Evolutionary conservation across 2,113 vertebrate species (phyloP).

Genomic region (Formicarius rufipectus): DNA sequence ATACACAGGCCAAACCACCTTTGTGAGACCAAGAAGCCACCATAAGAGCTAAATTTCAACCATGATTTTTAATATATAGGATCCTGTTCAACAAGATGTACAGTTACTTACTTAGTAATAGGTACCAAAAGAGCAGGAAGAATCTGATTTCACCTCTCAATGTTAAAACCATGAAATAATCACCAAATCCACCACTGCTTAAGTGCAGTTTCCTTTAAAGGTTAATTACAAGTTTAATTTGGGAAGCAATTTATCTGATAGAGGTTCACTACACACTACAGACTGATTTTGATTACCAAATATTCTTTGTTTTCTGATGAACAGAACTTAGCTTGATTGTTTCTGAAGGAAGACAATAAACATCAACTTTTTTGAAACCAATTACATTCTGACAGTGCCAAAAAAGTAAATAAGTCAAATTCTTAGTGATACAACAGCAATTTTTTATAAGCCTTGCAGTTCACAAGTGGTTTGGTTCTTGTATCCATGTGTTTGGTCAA

Average conservation of each 20-base stretch:
- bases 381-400: neutral
- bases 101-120: neutral
- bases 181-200: neutral
- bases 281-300: neutral
- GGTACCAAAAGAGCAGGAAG: neutral
- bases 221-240: neutral
- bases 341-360: neutral
- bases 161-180: neutral
- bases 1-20: neutral
- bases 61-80: neutral
- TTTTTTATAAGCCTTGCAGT: neutral
- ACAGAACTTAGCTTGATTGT: neutral
- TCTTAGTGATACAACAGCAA: neutral
- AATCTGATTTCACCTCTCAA: neutral
- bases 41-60: accelerated
- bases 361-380: neutral
- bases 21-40: neutral
- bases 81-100: neutral
- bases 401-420: neutral
- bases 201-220: neutral
- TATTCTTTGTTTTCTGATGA: neutral
- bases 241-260: neutral
- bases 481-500: neutral
- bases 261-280: neutral
- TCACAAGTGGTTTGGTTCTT: neutral